Evolutionary conservation across 2,113 vertebrate genomes (phyloP).

Genomic region (Asarcornis scutulata): DNA sequence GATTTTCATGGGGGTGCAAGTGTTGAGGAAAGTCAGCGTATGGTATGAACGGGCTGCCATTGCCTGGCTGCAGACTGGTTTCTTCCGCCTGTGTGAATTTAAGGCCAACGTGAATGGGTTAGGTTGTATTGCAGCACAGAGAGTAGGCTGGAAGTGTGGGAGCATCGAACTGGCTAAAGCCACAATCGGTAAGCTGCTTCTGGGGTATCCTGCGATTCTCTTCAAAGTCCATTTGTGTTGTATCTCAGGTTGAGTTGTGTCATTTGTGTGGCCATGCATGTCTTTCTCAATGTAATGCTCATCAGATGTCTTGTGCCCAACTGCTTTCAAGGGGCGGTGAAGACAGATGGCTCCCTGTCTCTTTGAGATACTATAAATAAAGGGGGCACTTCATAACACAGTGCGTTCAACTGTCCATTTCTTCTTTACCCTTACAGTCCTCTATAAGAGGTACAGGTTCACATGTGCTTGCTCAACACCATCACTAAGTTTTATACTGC

Average conservation of each 20-base stretch:
- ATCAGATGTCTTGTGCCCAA: neutral
- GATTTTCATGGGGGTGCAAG: neutral
- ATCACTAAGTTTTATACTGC: neutral
- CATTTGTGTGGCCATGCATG: neutral
- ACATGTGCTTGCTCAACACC: neutral
- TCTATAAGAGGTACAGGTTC: neutral
- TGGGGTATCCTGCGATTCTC: neutral
- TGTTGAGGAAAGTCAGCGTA: neutral
- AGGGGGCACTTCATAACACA: neutral
- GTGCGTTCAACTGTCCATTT: neutral
- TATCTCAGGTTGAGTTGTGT: neutral
- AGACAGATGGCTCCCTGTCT: neutral
- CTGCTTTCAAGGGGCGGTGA: neutral
- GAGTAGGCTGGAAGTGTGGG: neutral
- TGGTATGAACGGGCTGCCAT: neutral
- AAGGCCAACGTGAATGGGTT: fast-evolving
- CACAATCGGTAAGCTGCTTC: neutral
- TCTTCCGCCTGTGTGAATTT: neutral
- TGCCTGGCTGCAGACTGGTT: neutral
- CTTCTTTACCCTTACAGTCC: neutral
- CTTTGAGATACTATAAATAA: neutral
- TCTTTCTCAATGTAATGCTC: neutral
- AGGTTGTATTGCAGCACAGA: neutral
- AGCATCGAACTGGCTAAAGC: neutral
- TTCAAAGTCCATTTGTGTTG: neutral